Base-by-base conservation (phyloP, 2,797 vertebrate genomes). In the Todus mexicanus region DNA sequence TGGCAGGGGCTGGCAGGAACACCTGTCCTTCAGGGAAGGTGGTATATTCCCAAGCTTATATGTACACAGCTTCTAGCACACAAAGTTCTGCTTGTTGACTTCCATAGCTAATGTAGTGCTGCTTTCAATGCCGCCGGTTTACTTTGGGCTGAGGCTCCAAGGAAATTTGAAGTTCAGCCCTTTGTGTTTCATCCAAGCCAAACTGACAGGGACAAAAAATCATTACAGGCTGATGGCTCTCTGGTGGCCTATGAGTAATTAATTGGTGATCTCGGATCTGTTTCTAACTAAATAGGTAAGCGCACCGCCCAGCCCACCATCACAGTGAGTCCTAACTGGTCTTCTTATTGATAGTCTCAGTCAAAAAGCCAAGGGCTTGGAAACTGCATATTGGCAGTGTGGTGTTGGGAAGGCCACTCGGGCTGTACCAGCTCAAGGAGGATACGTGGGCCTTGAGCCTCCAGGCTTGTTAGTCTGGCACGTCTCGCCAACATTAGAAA, bases 141-240 rank as follows among this genome's bases (percentile, higher is more conserved):
- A 96, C 93, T 92, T 95, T 94, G 95, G 96, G 76, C 87, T 92
- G 92, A 89, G 80, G 15, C 96, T 97, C 90, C 93, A 45, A 96
- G 96, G 93, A 89, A 96, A 94, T 96, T 96, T 96, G 22, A 94
- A 97, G 93, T 94, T 94, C 95, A 97, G 84, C 96, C 94, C 91
- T 97, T 97, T 96, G 96, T 97, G 95, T 97, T 97, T 95, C 86
- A 96, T 97, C 97, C 97, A 97, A 97, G 65, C 70, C 91, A 94
- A 94, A 95, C 94, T 93, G 92, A 95, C 87, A 92, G 93, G 71
- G 84, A 84, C 87, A n/a, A n/a, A 79, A 91, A 90, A 89, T 93
- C 89, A 61, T 92, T 93, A 38, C 92, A 87, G 72, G 22, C 73
- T 93, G 91, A 84, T 93, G 94, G 70, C 88, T 95, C 89, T 94